Evolutionary conservation across 1,140 invertebrate genomes (phyloP).

Genomic region (Bombus confusus): DNA sequence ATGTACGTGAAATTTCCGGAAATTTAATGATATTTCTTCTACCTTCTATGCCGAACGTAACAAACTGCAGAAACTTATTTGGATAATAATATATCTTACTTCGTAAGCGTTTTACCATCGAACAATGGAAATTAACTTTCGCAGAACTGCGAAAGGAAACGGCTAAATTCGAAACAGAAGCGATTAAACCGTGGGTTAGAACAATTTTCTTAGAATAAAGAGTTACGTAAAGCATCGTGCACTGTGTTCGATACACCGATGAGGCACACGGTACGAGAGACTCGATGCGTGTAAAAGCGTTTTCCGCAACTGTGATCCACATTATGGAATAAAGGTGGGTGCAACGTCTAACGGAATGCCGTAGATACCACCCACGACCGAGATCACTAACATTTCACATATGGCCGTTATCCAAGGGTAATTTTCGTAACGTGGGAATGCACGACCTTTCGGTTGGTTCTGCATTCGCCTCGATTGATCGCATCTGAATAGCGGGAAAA

Average conservation of each 20-base stretch:
- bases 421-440: conserved; percentile 41
- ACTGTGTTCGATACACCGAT: conserved; percentile 56
- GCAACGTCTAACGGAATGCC: conserved; percentile 70
- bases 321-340: conserved; percentile 70
- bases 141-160: conserved; percentile 1
- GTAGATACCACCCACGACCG: conserved; percentile 58
- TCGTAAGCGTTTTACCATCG: too few relatives aligned
- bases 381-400: conserved; percentile 63
- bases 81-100: not conserved
- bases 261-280: conserved; percentile 64
- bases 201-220: conserved; percentile 8
- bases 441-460: conserved; percentile 26
- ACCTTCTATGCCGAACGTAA: not conserved
- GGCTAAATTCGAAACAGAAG: not conserved
- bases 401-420: conserved; percentile 51
- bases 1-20: too few relatives aligned
- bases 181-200: not conserved
- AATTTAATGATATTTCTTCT: not conserved
- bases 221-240: conserved; percentile 69
- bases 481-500: conserved; percentile 15
- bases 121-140: not conserved
- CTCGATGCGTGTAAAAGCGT: conserved; percentile 44
- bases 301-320: conserved; percentile 66
- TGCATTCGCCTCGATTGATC: conserved; percentile 24
- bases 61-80: not conserved